Evolutionary conservation across 2,888 invertebrate species (phyloP).

Genomic region (Xanthia icteritia): DNA sequence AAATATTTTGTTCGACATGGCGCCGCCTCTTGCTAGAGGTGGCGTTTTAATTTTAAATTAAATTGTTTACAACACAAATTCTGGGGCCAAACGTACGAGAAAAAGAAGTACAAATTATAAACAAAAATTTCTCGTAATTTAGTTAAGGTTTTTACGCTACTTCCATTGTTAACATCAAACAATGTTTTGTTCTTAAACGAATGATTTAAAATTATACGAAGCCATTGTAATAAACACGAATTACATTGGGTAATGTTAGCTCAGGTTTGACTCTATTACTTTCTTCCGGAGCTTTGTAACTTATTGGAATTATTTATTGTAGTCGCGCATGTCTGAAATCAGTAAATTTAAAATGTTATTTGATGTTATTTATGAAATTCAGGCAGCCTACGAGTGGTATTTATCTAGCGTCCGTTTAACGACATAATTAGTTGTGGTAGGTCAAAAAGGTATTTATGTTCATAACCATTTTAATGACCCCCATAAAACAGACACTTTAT

Average conservation of each 20-base stretch:
- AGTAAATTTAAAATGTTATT: slow-evolving; percentile 37
- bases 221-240: slow-evolving; percentile 26
- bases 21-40: slow-evolving; percentile 33
- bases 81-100: slow-evolving; percentile 88
- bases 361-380: slow-evolving; percentile 23
- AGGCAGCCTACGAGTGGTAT: slow-evolving; percentile 20
- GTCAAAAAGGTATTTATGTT: background rate
- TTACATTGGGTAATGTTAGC: slow-evolving; percentile 38
- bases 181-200: slow-evolving; percentile 60
- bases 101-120: slow-evolving; percentile 86
- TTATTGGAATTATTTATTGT: slow-evolving; percentile 53
- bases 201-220: slow-evolving; percentile 48
- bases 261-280: slow-evolving; percentile 32
- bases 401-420: slow-evolving; percentile 20
- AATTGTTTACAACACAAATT: slow-evolving; percentile 79
- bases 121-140: slow-evolving; percentile 83
- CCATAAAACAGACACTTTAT: slow-evolving; percentile 28
- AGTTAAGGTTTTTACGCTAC: slow-evolving; percentile 81
- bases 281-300: slow-evolving; percentile 20
- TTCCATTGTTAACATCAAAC: slow-evolving; percentile 70
- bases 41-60: slow-evolving; percentile 68
- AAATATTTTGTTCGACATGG: slow-evolving; percentile 50
- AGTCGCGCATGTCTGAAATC: slow-evolving; percentile 37
- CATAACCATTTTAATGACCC: background rate
- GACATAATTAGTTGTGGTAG: slow-evolving; percentile 1